Evolutionary conservation across 2,797 vertebrate genomes (phyloP), one percentile per base, ranked within the genome.

Genomic region (Anableps anableps): DNA sequence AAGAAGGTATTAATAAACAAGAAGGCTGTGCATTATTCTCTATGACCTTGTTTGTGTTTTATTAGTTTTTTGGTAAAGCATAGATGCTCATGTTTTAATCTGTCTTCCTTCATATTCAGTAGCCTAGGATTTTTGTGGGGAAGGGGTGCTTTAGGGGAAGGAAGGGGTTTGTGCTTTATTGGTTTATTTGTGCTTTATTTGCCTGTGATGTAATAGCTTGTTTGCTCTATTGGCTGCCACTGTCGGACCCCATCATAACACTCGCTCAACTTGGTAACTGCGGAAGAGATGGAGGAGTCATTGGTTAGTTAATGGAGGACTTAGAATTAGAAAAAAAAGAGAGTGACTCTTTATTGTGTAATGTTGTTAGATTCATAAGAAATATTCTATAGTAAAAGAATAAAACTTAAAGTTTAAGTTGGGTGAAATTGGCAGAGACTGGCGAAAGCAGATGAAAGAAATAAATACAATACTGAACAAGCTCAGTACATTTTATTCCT

Each of bases 181-280:
- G 85, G 77, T 81, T 85, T 91, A 91, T 55, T 26, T 55, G 11
- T 55, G 53, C 53, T n/a, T n/a, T 89, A 93, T 94, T 94, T 94
- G 92, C 89, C 91, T 91, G 91, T 91, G 91, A 90, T 93, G 92
- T 94, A 95, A 95, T 93, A 94, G 93, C 91, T 94, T 92, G 90
- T 93, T 80, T 64, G 94, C 92, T 94, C 85, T 88, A 93, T 91
- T 94, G 92, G 88, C 81, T 73, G 86, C 88, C 80, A 89, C 93
- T 88, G 93, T 94, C 89, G 92, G 81, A 81, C 86, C 89, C 85
- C 80, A 85, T 75, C 70, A 85, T 85, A 92, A 93, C 88, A 89
- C 86, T 91, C 93, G 80, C 88, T 93, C 90, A 86, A 88, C 80
- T 84, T 83, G 81, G 85, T 80, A 38, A 45, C 53, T 10, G 77